These are phyloP conservation scores for Arctia plantaginis DNA, from an alignment of 2,888 invertebrate genomes.

Conservation along the genomic window DNA sequence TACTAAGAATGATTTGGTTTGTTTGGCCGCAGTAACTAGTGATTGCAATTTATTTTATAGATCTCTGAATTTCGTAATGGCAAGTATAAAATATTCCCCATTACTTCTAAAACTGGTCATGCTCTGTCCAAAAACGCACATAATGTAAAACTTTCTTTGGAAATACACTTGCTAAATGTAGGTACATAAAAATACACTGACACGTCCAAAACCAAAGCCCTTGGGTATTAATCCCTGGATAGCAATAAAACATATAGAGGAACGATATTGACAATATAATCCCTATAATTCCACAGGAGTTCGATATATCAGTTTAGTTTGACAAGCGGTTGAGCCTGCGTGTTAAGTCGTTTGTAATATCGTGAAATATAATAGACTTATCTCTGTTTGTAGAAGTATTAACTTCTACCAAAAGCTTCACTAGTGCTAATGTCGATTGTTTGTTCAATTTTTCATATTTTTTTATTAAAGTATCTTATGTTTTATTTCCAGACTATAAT, in stretches of 20 bases:
- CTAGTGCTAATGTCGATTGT: not conserved
- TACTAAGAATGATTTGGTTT: too few species aligned
- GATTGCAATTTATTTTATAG: too few species aligned
- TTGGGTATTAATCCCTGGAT: constrained; percentile 41
- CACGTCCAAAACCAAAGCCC: constrained; percentile 19
- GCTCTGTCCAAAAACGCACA: too few species aligned
- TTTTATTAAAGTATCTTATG: too few species aligned
- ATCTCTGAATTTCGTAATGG: too few species aligned
- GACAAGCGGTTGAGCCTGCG: constrained; percentile 39
- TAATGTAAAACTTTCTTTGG: too few species aligned
- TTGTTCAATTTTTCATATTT: not conserved
- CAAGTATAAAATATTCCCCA: too few species aligned
- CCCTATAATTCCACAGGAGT: constrained; percentile 38
- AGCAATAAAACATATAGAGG: constrained; percentile 50
- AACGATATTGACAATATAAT: constrained; percentile 50
- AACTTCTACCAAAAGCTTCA: not conserved
- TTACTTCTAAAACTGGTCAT: too few species aligned
- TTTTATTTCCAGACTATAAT: too few species aligned
- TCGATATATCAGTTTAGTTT: constrained; percentile 53
- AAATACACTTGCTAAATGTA: too few species aligned
- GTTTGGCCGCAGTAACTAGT: too few species aligned
- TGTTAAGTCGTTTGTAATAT: constrained; percentile 15
- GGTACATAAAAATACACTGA: not conserved
- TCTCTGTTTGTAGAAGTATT: not conserved
- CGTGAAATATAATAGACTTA: not conserved